Evolutionary conservation across 2,888 invertebrate genomes (phyloP), one percentile per base, ranked within the genome.

Genomic region (Lasioglossum oenotherae): DNA sequence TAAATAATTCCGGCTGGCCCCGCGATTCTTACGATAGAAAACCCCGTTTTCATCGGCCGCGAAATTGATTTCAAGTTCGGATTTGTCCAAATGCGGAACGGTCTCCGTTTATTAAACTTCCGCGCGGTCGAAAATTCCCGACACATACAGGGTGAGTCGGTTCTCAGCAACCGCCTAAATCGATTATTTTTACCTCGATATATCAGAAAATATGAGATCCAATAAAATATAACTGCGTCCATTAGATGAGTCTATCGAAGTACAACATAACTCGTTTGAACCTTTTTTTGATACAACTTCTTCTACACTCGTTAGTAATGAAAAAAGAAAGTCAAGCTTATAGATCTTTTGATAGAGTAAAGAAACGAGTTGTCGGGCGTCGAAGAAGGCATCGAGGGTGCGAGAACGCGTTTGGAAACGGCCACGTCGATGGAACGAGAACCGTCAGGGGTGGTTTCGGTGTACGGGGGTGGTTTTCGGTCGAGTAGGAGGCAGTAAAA

Each of bases 401-500:
- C 41, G 74, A 49, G 69, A 41, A 49, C 77, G 73, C 82, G 27
- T 69, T 64, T 46, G 41, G 23, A 53, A 46, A 23, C 41, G 53
- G 27, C 44, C 41, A 53, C 73, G 46, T 38, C 16, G 31, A 12
- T 49, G 53, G 67, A 69, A 73, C 53, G 49, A 67, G 57, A 80
- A 77, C 80, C 41, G 75, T 44, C 67, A 69, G 67, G 53, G 82
- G 67, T 27, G 44, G 31, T 31, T 31, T 27, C 16, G 69, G 64
- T 38, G 16, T 41, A 31, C 8, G 67, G 64, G n/a, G 46, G 84
- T 72, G 53, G 64, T 71, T 41, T 74, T 79, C 80, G 85, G 84
- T 69, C 76, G 80, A 81, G 85, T 85, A 85, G 90, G 86, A 86
- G 91, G 90, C 88, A 92, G 93, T 93, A 93, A 94, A 94, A 94